These are phyloP conservation scores for Danionella dracula DNA, from an alignment of 2,797 vertebrate genomes.

Conservation along the genomic window DNA sequence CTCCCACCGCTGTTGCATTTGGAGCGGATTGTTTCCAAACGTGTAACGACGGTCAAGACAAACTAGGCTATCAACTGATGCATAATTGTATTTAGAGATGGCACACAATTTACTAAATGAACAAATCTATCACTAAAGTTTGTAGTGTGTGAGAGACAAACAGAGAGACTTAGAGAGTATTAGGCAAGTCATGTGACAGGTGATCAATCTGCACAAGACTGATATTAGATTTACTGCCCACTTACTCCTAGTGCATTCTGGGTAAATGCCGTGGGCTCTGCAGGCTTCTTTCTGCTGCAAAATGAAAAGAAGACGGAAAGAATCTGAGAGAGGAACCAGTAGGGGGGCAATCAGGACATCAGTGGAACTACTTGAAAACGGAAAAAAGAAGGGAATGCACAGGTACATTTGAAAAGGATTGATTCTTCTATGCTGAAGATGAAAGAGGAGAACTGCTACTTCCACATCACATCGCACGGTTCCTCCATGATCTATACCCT, in stretches of 20 bases:
- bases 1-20: neutral
- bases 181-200: constrained; percentile 30
- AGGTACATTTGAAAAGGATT: constrained; percentile 16
- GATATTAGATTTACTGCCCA: constrained; percentile 43
- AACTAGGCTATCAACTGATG: neutral
- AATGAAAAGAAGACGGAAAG: constrained; percentile 7
- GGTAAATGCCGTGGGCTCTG: constrained; percentile 30
- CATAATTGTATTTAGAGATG: constrained; percentile 5
- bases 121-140: neutral
- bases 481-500: too few species aligned
- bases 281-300: constrained; percentile 23
- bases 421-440: constrained; percentile 24
- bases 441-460: constrained; percentile 14
- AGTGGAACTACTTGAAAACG: neutral
- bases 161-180: constrained; percentile 13
- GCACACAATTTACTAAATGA: constrained; percentile 7
- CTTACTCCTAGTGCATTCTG: constrained; percentile 36
- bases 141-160: neutral
- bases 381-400: neutral
- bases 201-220: constrained; percentile 42
- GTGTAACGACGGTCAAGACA: neutral
- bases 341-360: constrained; percentile 13
- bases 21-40: neutral
- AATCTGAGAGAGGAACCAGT: neutral
- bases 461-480: constrained; percentile 17